Percentiles rank a stretch among this genome's conserved stretches.
phyloP scores from a whole-genome alignment of 2,113 vertebrate species.

The Leptobrachium leishanense region DNA sequence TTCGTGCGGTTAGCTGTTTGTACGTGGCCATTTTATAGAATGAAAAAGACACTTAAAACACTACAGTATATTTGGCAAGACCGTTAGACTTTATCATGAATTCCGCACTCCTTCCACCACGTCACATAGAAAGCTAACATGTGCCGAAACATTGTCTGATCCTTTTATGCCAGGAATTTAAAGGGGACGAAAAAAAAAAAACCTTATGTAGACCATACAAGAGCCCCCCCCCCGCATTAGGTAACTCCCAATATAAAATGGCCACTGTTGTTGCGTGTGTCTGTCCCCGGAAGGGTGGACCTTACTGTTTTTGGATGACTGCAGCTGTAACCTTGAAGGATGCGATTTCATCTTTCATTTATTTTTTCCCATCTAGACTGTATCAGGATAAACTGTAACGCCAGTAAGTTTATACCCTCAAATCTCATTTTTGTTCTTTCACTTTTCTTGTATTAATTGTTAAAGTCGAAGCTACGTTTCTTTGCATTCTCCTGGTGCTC shows the following conservation, averaged over 20 bases:
- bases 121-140: too few relatives aligned
- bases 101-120: too few relatives aligned
- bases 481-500: conserved; percentile 71
- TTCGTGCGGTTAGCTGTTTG: conserved; percentile 90
- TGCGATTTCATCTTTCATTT: conserved; percentile 99
- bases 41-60: neutral
- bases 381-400: conserved; percentile 99
- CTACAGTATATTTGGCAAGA: too few relatives aligned
- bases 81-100: too few relatives aligned
- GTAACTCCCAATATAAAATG: conserved; percentile 76
- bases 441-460: conserved; percentile 51
- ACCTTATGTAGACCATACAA: neutral
- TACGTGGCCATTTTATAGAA: conserved; percentile 87
- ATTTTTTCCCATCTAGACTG: conserved; percentile 99
- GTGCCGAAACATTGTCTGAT: too few relatives aligned
- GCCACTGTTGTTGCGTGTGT: conserved; percentile 89
- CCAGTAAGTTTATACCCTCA: conserved; percentile 97
- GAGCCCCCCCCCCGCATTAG: neutral
- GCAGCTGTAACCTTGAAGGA: conserved; percentile 99
- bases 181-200: too few relatives aligned
- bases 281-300: conserved; percentile 99
- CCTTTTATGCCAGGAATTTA: too few relatives aligned
- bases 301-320: conserved; percentile 98
- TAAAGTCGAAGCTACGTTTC: conserved; percentile 62
- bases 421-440: conserved; percentile 92